Percentiles rank a stretch among this genome's conserved stretches.
Evolutionary conservation across 2,113 vertebrate genomes (phyloP).

Genomic region (Muntiacus reevesi): DNA sequence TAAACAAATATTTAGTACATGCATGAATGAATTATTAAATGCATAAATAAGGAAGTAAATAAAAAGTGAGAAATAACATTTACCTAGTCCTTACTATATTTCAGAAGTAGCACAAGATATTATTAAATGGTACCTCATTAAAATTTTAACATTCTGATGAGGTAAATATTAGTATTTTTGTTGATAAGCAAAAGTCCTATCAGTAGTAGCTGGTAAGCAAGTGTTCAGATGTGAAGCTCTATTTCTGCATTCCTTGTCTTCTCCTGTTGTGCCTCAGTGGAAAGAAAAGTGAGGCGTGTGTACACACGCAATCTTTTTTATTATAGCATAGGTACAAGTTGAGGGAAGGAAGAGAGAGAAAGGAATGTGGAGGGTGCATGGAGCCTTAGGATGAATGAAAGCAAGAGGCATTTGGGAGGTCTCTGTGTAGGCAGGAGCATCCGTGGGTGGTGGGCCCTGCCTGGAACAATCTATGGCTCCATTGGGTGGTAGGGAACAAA

Average conservation of each 20-base stretch:
- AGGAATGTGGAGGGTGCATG: not conserved
- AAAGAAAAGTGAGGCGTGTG: not conserved
- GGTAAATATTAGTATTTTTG: not conserved
- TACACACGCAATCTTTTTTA: fast-evolving
- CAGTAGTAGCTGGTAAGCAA: not conserved
- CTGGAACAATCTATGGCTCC: not conserved
- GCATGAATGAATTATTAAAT: not conserved
- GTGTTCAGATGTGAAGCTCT: not conserved
- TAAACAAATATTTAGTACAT: not conserved
- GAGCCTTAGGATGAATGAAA: not conserved
- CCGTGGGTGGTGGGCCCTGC: not conserved
- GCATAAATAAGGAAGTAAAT: not conserved
- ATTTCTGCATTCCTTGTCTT: not conserved
- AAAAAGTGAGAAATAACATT: not conserved
- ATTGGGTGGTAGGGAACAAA: not conserved
- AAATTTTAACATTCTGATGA: not conserved
- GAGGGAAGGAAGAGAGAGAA: not conserved
- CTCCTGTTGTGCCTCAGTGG: not conserved
- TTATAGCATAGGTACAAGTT: not conserved
- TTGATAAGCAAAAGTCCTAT: not conserved
- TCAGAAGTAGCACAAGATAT: not conserved
- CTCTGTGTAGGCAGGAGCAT: not conserved
- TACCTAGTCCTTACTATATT: not conserved
- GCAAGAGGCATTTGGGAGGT: not conserved
- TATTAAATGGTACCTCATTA: not conserved